phyloP scores from a whole-genome alignment of 2,888 invertebrate species.

The Tenthredo amoena region DNA sequence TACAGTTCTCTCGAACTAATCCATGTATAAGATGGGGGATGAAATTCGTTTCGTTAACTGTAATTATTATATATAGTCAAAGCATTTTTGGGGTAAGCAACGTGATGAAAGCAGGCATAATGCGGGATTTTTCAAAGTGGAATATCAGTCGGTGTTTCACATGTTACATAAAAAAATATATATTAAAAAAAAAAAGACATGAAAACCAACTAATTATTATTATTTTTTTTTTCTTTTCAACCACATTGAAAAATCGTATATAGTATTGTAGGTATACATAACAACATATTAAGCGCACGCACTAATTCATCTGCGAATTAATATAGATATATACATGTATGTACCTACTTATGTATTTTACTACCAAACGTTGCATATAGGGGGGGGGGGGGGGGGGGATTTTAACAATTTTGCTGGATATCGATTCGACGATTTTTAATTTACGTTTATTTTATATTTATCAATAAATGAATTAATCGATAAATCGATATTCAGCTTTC shows the following conservation, averaged over 20 bases:
- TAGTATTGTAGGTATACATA: not conserved
- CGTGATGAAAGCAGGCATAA: not conserved
- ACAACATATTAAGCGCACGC: slow-evolving; percentile 1
- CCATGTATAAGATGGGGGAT: too few species aligned
- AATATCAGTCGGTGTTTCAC: not conserved
- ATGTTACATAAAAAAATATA: not conserved
- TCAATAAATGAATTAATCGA: not conserved
- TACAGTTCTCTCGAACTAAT: not conserved
- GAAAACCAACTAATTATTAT: too few species aligned
- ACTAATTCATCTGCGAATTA: not conserved
- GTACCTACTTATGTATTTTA: not conserved
- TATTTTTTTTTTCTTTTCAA: too few species aligned
- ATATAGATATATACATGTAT: not conserved
- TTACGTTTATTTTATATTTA: too few species aligned
- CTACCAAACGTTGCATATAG: not conserved
- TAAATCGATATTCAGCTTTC: not conserved
- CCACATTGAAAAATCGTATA: not conserved
- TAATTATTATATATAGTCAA: not conserved
- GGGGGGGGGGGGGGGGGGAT: too few species aligned
- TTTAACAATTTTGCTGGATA: not conserved
- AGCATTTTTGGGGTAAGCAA: not conserved
- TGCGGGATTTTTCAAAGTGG: not conserved
- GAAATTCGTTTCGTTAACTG: not conserved
- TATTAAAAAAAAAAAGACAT: not conserved
- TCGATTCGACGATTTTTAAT: not conserved